A percentile compares a stretch with the other conserved stretches of the same genome.
These are phyloP conservation scores for Sesamia nonagrioides DNA, from an alignment of 1,140 invertebrate species.

Conservation along the genomic window DNA sequence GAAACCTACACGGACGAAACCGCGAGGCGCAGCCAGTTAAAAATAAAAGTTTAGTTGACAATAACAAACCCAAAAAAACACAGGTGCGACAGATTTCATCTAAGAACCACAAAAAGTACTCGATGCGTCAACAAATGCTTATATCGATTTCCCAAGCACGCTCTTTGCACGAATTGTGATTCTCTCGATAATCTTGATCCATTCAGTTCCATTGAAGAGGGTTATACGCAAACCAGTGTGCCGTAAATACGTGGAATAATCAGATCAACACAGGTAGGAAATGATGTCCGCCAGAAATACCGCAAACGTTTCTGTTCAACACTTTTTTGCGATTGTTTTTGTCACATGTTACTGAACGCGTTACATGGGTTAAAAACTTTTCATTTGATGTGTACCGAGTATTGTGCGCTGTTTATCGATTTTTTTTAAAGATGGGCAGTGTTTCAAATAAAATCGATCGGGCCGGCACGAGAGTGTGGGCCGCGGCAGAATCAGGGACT, in stretches of 20 bases:
- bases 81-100: background rate
- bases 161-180: constrained; percentile 2
- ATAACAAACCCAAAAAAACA: too few species aligned
- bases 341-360: constrained; percentile 7
- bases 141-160: constrained; percentile 13
- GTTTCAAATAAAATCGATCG: too few species aligned
- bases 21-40: too few species aligned
- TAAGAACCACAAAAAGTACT: background rate
- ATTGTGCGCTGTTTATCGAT: background rate
- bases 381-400: background rate
- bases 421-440: background rate
- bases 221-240: constrained; percentile 11
- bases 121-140: background rate
- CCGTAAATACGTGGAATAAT: constrained; percentile 9
- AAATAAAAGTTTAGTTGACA: too few species aligned
- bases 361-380: background rate
- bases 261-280: constrained; percentile 38
- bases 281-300: constrained; percentile 20
- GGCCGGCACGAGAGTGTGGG: too few species aligned
- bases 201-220: background rate
- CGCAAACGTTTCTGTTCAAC: constrained; percentile 2
- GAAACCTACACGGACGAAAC: too few species aligned
- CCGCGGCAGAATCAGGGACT: too few species aligned
- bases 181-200: constrained; percentile 22
- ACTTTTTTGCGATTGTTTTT: constrained; percentile 27